Evolutionary conservation across 2,888 invertebrate species (phyloP).

Genomic region (Torymus aiolomorphi): DNA sequence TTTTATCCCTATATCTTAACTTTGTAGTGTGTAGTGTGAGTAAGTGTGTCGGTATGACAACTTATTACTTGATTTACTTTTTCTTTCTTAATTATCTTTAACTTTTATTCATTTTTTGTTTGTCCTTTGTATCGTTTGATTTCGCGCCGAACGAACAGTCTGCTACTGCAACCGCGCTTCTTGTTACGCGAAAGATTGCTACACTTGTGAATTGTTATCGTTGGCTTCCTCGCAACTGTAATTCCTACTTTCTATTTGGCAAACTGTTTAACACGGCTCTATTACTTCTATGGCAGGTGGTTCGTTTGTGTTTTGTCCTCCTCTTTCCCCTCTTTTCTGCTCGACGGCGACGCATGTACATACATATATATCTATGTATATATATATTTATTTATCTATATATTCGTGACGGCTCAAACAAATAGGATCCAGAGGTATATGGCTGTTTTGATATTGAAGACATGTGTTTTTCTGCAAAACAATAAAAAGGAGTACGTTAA

Average conservation of each 20-base stretch:
- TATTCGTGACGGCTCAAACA: background rate
- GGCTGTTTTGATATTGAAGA: conserved; percentile 26
- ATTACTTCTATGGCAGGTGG: conserved; percentile 31
- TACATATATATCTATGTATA: background rate
- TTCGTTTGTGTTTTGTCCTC: background rate
- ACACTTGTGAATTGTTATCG: too few species aligned
- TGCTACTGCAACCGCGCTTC: background rate
- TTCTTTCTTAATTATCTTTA: conserved; percentile 6
- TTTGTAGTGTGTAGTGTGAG: conserved; percentile 32
- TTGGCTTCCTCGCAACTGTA: conserved; percentile 1
- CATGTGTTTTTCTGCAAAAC: conserved; percentile 32
- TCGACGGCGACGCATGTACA: conserved; percentile 26
- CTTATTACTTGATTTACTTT: conserved; percentile 27
- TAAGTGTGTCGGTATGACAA: too few species aligned
- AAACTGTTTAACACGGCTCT: conserved; percentile 23
- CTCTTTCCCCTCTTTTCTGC: conserved; percentile 7
- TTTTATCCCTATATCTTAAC: conserved; percentile 46
- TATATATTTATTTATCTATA: too few species aligned
- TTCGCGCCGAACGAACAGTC: conserved; percentile 46
- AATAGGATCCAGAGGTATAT: conserved; percentile 10
- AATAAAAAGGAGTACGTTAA: background rate
- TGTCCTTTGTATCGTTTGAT: conserved; percentile 37
- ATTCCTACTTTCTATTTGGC: conserved; percentile 48
- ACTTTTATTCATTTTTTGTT: conserved; percentile 21
- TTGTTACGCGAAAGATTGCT: too few species aligned